Conservation (phyloP, 2,888 invertebrate species). For the Sinentomon sp. region DNA sequence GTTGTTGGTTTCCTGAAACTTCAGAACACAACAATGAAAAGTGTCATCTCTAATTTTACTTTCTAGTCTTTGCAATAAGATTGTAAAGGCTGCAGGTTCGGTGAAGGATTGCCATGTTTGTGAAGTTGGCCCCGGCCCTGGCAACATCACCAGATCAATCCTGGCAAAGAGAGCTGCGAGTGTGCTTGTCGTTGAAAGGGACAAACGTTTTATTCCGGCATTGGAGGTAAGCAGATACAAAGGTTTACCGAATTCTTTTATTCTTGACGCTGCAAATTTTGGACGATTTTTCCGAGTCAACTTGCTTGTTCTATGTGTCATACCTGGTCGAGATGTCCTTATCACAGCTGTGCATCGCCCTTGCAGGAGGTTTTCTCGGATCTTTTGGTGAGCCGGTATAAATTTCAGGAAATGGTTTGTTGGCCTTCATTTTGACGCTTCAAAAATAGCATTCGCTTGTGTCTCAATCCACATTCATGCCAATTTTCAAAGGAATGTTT, state of each 20-base stretch:
- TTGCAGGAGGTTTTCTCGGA: too few species aligned
- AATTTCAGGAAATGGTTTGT: too few species aligned
- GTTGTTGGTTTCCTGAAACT: too few species aligned
- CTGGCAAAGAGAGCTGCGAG: slow-evolving; percentile 41
- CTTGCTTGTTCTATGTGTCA: neutral
- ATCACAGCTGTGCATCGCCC: too few species aligned
- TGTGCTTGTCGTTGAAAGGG: slow-evolving; percentile 78
- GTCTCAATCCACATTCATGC: too few species aligned
- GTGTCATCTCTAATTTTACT: slow-evolving; percentile 18
- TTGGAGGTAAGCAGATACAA: slow-evolving; percentile 35
- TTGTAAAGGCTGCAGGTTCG: slow-evolving; percentile 48
- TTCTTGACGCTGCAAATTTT: slow-evolving; percentile 4
- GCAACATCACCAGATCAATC: slow-evolving; percentile 80
- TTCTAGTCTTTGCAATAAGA: slow-evolving; percentile 64
- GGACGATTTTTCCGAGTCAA: neutral
- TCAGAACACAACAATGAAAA: too few species aligned
- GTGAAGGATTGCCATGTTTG: slow-evolving; percentile 33
- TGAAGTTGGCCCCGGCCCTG: slow-evolving; percentile 96
- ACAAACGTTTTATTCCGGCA: slow-evolving; percentile 57
- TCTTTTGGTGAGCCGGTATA: too few species aligned
- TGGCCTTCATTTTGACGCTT: too few species aligned
- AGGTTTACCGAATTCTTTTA: too few species aligned
- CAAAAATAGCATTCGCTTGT: too few species aligned
- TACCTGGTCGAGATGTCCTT: too few species aligned
- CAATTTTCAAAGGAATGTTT: too few species aligned